These are phyloP conservation scores for Eutolmus rufibarbis DNA, from an alignment of 2,888 invertebrate species.

Conservation along the genomic window DNA sequence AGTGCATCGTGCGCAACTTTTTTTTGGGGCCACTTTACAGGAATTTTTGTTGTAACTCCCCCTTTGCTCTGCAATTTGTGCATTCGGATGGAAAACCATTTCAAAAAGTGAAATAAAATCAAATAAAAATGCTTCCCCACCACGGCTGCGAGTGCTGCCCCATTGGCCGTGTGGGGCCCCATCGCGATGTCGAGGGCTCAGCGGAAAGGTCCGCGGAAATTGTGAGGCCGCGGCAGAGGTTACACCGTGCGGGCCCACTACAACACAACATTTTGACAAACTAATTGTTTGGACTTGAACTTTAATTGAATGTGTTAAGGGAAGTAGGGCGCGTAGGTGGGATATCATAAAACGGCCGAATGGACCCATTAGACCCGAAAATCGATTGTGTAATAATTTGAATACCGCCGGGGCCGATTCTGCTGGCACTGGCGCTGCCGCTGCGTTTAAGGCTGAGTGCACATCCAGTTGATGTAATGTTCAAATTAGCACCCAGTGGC, in stretches of 20 bases:
- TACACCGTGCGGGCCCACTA: neutral
- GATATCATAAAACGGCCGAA: constrained; percentile 28
- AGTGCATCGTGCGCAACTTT: constrained; percentile 6
- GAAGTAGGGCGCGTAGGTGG: neutral
- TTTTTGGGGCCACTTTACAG: neutral
- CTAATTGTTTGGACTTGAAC: constrained; percentile 38
- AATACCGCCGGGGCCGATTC: neutral
- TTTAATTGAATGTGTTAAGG: constrained; percentile 26
- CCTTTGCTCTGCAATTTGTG: constrained; percentile 31
- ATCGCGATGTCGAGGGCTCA: neutral
- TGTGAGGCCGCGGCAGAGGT: neutral
- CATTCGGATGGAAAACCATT: constrained; percentile 34
- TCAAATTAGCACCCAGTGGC: constrained; percentile 14
- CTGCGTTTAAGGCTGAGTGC: constrained; percentile 4
- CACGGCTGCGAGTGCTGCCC: neutral
- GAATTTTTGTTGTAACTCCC: constrained; percentile 15
- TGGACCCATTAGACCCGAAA: constrained; percentile 26
- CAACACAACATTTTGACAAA: constrained; percentile 34
- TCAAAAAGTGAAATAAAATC: constrained; percentile 36
- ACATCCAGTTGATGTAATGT: constrained; percentile 26
- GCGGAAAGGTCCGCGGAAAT: neutral
- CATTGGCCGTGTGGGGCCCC: neutral
- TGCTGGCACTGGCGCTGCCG: neutral
- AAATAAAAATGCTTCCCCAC: constrained; percentile 29
- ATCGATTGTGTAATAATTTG: constrained; percentile 37